Percentiles rank a stretch among this genome's conserved stretches.
These are phyloP conservation scores for Atherinomorus stipes DNA, from an alignment of 2,113 vertebrate species.

Conservation along the genomic window DNA sequence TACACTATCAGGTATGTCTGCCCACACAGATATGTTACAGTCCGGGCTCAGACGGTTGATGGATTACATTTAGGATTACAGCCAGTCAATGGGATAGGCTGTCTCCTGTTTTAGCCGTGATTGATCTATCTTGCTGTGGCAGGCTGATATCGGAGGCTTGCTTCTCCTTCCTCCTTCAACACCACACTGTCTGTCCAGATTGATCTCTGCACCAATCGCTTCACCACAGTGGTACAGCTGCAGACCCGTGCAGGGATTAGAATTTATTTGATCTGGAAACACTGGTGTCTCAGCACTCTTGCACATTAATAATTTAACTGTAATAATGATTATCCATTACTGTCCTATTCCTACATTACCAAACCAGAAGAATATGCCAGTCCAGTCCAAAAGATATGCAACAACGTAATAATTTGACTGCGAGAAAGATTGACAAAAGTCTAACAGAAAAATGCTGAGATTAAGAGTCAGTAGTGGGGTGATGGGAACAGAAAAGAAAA, in stretches of 20 bases:
- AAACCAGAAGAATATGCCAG: constrained; percentile 3
- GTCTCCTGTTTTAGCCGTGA: constrained; percentile 57
- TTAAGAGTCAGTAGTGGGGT: constrained; percentile 9
- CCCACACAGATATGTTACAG: constrained; percentile 55
- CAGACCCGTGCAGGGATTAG: constrained; percentile 2
- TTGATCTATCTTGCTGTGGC: constrained; percentile 69
- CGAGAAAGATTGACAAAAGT: background rate
- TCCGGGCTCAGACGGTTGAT: constrained; percentile 60
- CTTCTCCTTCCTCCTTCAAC: constrained; percentile 41
- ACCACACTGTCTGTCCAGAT: constrained; percentile 53
- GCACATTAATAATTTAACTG: constrained; percentile 12
- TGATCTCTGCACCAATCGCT: constrained; percentile 56
- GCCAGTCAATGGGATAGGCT: constrained; percentile 44
- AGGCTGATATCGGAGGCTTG: constrained; percentile 59
- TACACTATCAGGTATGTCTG: constrained; percentile 49
- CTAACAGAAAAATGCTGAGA: constrained; percentile 20
- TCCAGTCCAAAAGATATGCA: constrained; percentile 20
- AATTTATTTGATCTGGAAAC: constrained; percentile 3
- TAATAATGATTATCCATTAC: constrained; percentile 14
- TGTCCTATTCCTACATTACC: constrained; percentile 9
- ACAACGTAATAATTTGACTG: constrained; percentile 20
- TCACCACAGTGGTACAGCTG: constrained; percentile 6
- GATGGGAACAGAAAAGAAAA: constrained; percentile 29
- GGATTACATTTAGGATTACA: constrained; percentile 77
- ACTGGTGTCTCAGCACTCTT: background rate